phyloP scores from a whole-genome alignment of 2,888 invertebrate species.

The Pandemis heparana region DNA sequence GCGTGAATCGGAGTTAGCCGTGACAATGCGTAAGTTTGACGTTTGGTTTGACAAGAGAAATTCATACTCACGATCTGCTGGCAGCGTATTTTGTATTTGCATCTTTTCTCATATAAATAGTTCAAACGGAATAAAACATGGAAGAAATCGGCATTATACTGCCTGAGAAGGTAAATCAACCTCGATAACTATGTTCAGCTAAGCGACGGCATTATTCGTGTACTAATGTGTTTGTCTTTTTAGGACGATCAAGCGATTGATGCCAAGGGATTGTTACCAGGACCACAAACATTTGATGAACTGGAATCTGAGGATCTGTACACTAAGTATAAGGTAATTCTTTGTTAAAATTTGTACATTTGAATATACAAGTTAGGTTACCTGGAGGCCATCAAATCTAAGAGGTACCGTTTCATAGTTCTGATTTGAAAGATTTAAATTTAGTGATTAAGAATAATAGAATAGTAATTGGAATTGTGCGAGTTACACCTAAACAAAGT shows the following conservation, averaged over 20 bases:
- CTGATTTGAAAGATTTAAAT: too few species aligned
- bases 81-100: slow-evolving; percentile 32
- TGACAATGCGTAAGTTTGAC: slow-evolving; percentile 61
- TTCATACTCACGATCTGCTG: slow-evolving; percentile 42
- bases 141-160: slow-evolving; percentile 93
- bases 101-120: slow-evolving; percentile 32
- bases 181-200: background rate
- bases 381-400: too few species aligned
- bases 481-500: too few species aligned
- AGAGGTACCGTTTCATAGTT: too few species aligned
- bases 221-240: slow-evolving; percentile 47
- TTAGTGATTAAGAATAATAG: too few species aligned
- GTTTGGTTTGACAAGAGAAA: slow-evolving; percentile 42
- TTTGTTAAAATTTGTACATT: too few species aligned
- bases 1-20: slow-evolving; percentile 50
- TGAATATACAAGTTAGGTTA: too few species aligned
- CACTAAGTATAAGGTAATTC: slow-evolving; percentile 95
- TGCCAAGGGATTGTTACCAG: slow-evolving; percentile 88
- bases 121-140: slow-evolving; percentile 79
- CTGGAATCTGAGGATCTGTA: slow-evolving; percentile 97
- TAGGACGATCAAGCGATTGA: slow-evolving; percentile 89
- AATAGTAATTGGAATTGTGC: too few species aligned
- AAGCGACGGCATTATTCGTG: background rate
- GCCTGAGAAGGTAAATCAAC: slow-evolving; percentile 90
- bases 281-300: slow-evolving; percentile 91